Evolutionary conservation across 1,140 invertebrate species (phyloP), one percentile per base, ranked within the genome.

Genomic region (Drosophila repletoides): DNA sequence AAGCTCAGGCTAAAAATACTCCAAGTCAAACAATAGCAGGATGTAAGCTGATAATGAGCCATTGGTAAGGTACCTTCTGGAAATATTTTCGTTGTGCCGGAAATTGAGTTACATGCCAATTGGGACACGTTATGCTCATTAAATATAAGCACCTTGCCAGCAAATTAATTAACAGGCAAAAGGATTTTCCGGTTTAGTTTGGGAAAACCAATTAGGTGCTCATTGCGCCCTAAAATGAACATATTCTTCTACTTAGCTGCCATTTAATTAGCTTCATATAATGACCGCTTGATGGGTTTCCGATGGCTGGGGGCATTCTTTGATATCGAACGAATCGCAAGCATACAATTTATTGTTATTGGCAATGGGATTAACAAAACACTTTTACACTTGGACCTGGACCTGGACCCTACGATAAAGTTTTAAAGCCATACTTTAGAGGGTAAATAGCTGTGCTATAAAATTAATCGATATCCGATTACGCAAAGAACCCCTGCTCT

Each of bases 61-160:
- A 29, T 31, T 28, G 12, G 22, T 2, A 41, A 14, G 24, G 6
- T 45, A 52, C 49, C 24, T 38, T 33, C 48, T 14, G 31, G 6
- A 9, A 52, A 17, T 21, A 10, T 12, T 26, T 36, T 40, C 3
- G 29, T 12, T 36, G n/a, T 3, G 7, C 36, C 40, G 58, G 58
- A 68, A 68, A 61, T 61, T 61, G 40, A 46, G 48, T 63, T 68
- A 68, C 24, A 40, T 9, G 56, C 9, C 46, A 60, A 59, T 51
- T 58, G 41, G 26, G 33, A 43, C 14, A 28, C 48, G 40, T 40
- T 68, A 63, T 68, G 58, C 64, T 53, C 64, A 53, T 63, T 68
- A 49, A 58, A 43, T 59, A 68, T 53, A 46, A 38, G 2, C 43
- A 5, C 3, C 9, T 3, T 46, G 9, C 7, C 15, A 21, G 56